Percentiles rank a stretch among this genome's conserved stretches.
Conservation (phyloP, 1,140 invertebrate species). For the Eufriesea mexicana region DNA sequence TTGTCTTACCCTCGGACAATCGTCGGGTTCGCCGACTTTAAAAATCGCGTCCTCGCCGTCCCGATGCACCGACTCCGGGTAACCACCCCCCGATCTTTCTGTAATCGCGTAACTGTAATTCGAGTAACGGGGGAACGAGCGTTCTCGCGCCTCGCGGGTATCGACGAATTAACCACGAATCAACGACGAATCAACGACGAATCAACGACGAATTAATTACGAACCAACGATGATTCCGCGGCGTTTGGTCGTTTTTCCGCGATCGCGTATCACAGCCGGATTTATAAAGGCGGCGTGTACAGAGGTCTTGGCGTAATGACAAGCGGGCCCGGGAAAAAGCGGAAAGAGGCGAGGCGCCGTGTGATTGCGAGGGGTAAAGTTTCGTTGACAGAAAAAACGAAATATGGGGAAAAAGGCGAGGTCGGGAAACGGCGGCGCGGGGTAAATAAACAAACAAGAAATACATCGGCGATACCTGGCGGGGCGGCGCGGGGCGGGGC, state of each 20-base stretch:
- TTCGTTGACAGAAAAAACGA: slow-evolving; percentile 1
- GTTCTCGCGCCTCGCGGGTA: no score
- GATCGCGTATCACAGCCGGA: neutral
- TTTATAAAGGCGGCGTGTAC: neutral
- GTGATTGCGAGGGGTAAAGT: slow-evolving; percentile 29
- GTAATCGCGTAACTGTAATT: no score
- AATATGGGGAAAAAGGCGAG: slow-evolving; percentile 3
- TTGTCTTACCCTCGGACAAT: neutral
- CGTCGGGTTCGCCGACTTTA: neutral
- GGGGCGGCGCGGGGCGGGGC: no score
- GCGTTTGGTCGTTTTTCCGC: no score
- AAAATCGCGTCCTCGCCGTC: neutral
- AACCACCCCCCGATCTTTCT: no score
- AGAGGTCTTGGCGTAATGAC: slow-evolving; percentile 14
- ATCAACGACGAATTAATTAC: no score
- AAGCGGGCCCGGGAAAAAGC: neutral
- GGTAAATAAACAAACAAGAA: slow-evolving; percentile 42
- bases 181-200: no score
- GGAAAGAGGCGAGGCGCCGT: neutral
- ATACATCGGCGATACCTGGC: neutral
- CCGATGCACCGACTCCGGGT: no score
- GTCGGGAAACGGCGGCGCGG: neutral
- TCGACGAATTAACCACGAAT: no score
- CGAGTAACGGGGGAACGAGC: no score
- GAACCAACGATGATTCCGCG: no score